Conservation (phyloP, 1,140 invertebrate genomes). For the Lucilia sericata region DNA sequence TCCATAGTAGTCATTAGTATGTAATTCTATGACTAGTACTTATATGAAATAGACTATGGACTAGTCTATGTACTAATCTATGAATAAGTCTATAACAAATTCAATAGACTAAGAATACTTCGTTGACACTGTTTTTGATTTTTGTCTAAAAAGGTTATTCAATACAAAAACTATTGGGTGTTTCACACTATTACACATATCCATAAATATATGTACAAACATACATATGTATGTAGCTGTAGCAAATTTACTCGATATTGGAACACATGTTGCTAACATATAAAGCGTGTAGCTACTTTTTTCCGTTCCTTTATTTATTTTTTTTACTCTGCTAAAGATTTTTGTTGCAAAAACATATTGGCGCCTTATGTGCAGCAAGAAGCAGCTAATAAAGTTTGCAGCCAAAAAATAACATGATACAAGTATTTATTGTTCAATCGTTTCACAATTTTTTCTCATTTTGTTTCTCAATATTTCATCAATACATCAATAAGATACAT, state of each 20-base stretch:
- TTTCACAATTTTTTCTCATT: not conserved
- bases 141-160: too few species aligned
- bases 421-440: constrained; percentile 8
- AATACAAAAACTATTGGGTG: too few species aligned
- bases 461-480: constrained; percentile 19
- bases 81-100: too few species aligned
- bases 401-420: not conserved
- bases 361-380: not conserved
- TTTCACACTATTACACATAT: not conserved
- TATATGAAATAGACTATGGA: too few species aligned
- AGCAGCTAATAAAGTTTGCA: not conserved
- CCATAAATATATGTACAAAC: not conserved
- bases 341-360: constrained; percentile 23
- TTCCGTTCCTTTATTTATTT: not conserved
- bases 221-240: not conserved
- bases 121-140: too few species aligned
- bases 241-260: not conserved
- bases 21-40: too few species aligned
- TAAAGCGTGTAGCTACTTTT: not conserved
- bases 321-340: not conserved
- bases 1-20: too few species aligned
- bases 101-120: too few species aligned
- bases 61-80: too few species aligned
- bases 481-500: not conserved
- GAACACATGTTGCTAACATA: constrained; percentile 11